Base-by-base conservation (phyloP, 1,140 invertebrate genomes). In the Drosophila pandora region DNA sequence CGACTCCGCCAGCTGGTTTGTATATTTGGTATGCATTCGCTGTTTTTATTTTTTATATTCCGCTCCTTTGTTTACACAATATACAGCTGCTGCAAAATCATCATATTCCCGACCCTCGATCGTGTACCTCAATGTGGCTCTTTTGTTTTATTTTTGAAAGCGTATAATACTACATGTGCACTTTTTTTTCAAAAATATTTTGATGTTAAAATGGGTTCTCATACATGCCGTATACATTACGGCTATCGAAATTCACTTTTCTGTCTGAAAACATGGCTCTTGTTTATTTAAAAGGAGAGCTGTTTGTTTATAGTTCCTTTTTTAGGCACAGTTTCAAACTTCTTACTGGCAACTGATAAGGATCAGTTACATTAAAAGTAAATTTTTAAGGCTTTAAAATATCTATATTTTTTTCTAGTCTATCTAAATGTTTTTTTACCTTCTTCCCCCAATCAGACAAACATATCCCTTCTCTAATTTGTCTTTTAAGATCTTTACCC, bases 11-110 rank as follows among this genome's bases (percentile, higher is more conserved):
- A 74, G 39, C 70, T 74, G 60, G 64, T 53, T 65, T 43, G 52
- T 64, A 52, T 58, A 47, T 61, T 69, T 58, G 10, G 64, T 55
- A 67, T 34, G 34, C 30, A 65, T 45, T 60, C 64, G 21, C 32
- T 9, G 50, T 55, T 73, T 41, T 67, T 75, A 22, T 75, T 75
- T 43, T 43, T 17, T 54, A 49, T 49, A 49, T 49, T 41, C 30
- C 0, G 8, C 37, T 54, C 45, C 30, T 43, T 50, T 67, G 55
- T 25, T 53, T 60, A 55, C 41, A 57, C 37, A 59, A 62, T 30
- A 73, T 61, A 28, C 57, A 69, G 50, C 70, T 79, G 76, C 45
- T 74, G 23, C 47, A 10, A 34, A 65, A 34, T 37, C 47, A 32
- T 30, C 45, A 64, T 32, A 62, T 41, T 17, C 25, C 23, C 23